phyloP scores from a whole-genome alignment of 2,797 vertebrate genomes.

The Sebastes aleutianus region DNA sequence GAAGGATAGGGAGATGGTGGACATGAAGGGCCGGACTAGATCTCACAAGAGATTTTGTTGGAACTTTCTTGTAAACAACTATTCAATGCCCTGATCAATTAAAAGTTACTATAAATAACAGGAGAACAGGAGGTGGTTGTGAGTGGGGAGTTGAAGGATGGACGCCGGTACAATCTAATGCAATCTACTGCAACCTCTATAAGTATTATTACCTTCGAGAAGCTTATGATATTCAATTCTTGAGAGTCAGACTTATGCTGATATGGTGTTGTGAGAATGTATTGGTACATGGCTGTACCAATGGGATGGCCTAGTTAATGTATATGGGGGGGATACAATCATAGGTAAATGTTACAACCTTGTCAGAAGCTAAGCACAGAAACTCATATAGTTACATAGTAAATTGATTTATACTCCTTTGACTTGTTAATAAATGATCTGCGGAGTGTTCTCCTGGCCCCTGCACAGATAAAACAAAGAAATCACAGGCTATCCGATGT shows the following conservation, averaged over 20 bases:
- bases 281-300: too few species aligned
- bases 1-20: neutral
- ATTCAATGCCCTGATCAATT: neutral
- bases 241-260: neutral
- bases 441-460: neutral
- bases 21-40: neutral
- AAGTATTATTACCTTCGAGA: neutral
- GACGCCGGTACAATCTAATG: neutral
- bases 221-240: neutral
- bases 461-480: neutral
- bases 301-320: too few species aligned
- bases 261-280: too few species aligned
- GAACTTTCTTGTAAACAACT: neutral
- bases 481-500: neutral
- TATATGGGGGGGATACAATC: neutral
- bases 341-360: neutral
- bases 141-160: neutral
- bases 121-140: neutral
- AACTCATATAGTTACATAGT: neutral
- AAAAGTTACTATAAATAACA: neutral
- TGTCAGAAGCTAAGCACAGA: neutral
- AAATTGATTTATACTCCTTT: neutral
- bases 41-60: neutral
- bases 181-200: neutral
- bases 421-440: neutral